Conservation (phyloP, 2,888 invertebrate species). For the Melanargia galathea region DNA sequence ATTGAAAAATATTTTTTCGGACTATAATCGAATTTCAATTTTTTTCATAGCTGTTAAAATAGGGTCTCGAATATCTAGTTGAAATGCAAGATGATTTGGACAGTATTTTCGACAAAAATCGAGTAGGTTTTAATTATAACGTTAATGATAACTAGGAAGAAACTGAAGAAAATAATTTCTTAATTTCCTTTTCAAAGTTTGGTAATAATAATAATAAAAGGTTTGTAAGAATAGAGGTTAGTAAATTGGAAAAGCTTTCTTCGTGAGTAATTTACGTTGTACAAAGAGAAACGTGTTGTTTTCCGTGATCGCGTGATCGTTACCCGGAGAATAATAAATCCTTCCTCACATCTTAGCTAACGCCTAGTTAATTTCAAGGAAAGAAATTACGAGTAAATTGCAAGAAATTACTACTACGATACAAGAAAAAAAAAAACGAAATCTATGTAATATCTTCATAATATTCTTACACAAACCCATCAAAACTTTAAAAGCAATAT, state of each 20-base stretch:
- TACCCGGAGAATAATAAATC: slow-evolving; percentile 20
- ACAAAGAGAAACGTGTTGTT: slow-evolving; percentile 9
- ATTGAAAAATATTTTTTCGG: too few species aligned
- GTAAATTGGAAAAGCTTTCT: slow-evolving; percentile 14
- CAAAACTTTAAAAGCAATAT: neutral
- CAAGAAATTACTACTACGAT: neutral
- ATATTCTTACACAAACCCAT: neutral
- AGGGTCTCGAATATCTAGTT: too few species aligned
- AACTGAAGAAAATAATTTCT: neutral
- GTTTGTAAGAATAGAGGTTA: neutral
- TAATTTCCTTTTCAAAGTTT: neutral
- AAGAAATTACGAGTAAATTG: neutral
- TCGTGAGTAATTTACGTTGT: slow-evolving; percentile 14
- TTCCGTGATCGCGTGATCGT: slow-evolving; percentile 22
- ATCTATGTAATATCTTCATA: neutral
- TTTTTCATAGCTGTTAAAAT: too few species aligned
- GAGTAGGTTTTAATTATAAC: too few species aligned
- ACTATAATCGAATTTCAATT: too few species aligned
- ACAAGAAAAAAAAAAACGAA: too few species aligned
- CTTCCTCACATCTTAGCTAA: slow-evolving; percentile 13
- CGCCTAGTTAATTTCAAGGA: slow-evolving; percentile 16
- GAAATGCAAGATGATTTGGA: too few species aligned
- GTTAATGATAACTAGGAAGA: too few species aligned
- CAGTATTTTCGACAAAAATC: too few species aligned
- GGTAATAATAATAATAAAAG: neutral